These are phyloP conservation scores for Spisula subtruncata DNA, from an alignment of 2,888 invertebrate species.

Conservation along the genomic window DNA sequence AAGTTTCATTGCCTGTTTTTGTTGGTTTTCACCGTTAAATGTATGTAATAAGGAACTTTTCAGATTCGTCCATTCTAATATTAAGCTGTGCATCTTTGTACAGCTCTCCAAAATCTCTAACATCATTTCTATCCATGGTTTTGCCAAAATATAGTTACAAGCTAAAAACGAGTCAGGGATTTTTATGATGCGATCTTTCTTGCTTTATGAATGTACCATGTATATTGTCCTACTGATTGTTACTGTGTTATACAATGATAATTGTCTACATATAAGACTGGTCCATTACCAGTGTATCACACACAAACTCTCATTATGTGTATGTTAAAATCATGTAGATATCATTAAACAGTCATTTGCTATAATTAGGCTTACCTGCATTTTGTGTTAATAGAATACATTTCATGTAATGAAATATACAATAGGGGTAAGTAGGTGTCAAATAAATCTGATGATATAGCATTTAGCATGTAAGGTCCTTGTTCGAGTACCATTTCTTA, in stretches of 20 bases:
- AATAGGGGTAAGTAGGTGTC: neutral
- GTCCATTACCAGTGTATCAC: neutral
- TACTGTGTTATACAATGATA: neutral
- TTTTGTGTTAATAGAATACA: neutral
- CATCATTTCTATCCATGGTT: neutral
- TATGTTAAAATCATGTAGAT: constrained; percentile 7
- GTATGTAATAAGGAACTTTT: too few species aligned
- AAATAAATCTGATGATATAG: neutral
- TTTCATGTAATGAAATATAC: neutral
- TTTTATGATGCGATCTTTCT: neutral
- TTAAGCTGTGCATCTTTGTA: neutral
- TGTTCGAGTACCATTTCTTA: too few species aligned
- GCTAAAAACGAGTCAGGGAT: constrained; percentile 10
- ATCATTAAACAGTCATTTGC: neutral
- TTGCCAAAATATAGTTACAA: neutral
- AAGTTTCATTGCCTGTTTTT: neutral
- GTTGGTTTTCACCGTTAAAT: neutral
- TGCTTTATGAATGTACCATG: neutral
- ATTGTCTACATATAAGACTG: neutral
- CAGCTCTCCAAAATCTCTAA: neutral
- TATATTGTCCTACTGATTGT: neutral
- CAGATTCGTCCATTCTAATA: neutral
- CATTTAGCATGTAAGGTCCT: too few species aligned
- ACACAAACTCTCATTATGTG: neutral
- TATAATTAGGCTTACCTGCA: neutral